These are phyloP conservation scores for Melipona beecheii DNA, from an alignment of 2,888 invertebrate species.

Conservation along the genomic window DNA sequence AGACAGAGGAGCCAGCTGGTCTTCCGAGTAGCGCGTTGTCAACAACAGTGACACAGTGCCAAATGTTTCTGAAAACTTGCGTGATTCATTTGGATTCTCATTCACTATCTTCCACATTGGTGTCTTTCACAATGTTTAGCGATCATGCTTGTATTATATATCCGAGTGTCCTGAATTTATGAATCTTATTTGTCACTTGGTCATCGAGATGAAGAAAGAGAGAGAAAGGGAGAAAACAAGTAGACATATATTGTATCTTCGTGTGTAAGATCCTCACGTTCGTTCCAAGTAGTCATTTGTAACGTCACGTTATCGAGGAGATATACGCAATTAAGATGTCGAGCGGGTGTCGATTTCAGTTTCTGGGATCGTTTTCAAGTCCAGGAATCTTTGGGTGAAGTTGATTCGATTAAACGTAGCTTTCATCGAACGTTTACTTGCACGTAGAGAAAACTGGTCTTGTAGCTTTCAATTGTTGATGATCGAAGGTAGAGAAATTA, in stretches of 20 bases:
- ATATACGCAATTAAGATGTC: not conserved
- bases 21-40: constrained; percentile 37
- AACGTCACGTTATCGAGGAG: too few relatives aligned
- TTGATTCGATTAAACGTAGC: not conserved
- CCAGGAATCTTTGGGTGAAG: not conserved
- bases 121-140: constrained; percentile 40
- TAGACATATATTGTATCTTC: too few relatives aligned
- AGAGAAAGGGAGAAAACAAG: too few relatives aligned
- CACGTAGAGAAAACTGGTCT: not conserved
- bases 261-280: not conserved
- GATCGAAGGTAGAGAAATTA: too few relatives aligned
- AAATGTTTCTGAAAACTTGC: constrained; percentile 39
- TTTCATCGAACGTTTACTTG: not conserved
- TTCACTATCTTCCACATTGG: constrained; percentile 7
- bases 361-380: not conserved
- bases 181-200: constrained; percentile 12
- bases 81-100: constrained; percentile 52
- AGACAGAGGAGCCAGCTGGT: too few relatives aligned
- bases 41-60: constrained; percentile 47
- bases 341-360: not conserved
- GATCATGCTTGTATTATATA: constrained; percentile 27
- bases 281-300: not conserved
- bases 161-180: constrained; percentile 27
- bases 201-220: not conserved
- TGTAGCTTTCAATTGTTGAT: not conserved